Conservation (phyloP, 2,113 vertebrate genomes). For the Pomatorhinus ruficollis region DNA sequence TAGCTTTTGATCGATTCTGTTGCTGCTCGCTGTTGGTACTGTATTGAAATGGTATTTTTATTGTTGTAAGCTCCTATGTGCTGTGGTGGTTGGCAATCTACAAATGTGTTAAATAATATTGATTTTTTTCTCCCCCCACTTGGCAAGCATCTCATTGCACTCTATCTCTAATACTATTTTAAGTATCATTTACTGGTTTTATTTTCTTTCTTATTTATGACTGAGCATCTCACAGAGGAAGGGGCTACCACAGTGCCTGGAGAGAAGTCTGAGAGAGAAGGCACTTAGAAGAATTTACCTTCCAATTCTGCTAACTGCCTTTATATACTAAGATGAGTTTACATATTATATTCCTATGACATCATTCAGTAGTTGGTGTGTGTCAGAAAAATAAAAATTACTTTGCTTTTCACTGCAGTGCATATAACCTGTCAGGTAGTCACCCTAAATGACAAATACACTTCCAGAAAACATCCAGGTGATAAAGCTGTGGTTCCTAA, state of each 20-base stretch:
- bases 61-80: slow-evolving; percentile 25
- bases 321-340: neutral
- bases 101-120: slow-evolving; percentile 65
- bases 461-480: neutral
- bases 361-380: neutral
- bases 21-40: neutral
- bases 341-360: neutral
- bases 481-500: neutral
- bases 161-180: slow-evolving; percentile 24
- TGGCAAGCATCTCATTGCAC: slow-evolving; percentile 42
- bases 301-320: neutral
- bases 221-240: neutral
- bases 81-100: slow-evolving; percentile 50
- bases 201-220: slow-evolving; percentile 36
- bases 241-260: neutral
- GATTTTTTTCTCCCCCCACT: slow-evolving; percentile 10
- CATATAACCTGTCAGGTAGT: neutral
- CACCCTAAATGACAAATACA: neutral
- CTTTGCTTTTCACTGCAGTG: neutral
- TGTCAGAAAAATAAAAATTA: neutral
- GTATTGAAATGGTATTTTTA: slow-evolving; percentile 46
- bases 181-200: slow-evolving; percentile 45
- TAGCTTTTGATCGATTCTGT: slow-evolving; percentile 45
- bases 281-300: neutral
- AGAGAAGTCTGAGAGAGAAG: neutral